phyloP scores from a whole-genome alignment of 2,888 invertebrate species.

The Psylliodes chrysocephalus region DNA sequence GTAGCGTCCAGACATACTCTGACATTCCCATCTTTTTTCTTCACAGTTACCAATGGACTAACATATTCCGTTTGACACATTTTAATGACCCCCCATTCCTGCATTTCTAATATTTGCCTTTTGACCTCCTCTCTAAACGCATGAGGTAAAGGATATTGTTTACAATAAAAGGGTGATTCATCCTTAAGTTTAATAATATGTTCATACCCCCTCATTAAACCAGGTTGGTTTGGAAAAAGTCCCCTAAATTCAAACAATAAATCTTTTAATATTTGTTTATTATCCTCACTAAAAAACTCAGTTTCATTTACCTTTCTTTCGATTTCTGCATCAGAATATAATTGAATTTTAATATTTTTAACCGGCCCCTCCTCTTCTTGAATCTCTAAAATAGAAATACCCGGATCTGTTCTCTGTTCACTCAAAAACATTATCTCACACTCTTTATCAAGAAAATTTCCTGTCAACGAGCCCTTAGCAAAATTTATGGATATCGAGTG shows the following conservation, averaged over 20 bases:
- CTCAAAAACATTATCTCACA: no score
- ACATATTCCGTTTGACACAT: no score
- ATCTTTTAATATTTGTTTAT: neutral
- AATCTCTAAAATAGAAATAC: no score
- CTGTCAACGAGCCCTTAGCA: no score
- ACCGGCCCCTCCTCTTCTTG: no score
- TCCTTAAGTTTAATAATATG: conserved; percentile 14
- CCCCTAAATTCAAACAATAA: neutral
- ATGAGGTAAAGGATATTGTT: conserved; percentile 8
- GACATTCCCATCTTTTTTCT: neutral
- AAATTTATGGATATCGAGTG: no score
- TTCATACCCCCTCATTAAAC: conserved; percentile 1
- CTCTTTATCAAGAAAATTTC: no score
- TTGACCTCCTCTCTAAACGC: conserved; percentile 7
- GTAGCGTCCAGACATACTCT: neutral
- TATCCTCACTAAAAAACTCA: neutral
- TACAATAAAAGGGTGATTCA: neutral
- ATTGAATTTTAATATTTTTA: no score
- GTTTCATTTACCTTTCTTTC: no score
- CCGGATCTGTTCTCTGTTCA: no score
- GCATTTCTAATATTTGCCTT: conserved; percentile 15
- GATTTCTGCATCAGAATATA: no score
- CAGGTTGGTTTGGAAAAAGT: conserved; percentile 20
- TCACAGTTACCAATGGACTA: neutral
- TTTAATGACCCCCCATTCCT: conserved; percentile 1